phyloP scores from a whole-genome alignment of 2,888 invertebrate species.

The Xylophagus ater region DNA sequence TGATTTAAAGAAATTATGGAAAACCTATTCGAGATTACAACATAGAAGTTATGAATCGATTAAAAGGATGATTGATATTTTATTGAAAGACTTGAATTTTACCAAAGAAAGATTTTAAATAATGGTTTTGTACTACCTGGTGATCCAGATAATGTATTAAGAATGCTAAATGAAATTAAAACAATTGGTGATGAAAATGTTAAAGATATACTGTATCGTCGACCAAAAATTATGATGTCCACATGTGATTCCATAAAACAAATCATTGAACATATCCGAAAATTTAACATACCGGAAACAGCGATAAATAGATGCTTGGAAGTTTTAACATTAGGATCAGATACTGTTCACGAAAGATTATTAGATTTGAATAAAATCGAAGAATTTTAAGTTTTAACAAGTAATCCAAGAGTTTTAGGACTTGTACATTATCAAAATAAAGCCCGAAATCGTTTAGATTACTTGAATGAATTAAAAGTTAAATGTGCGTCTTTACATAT shows the following conservation, averaged over 20 bases:
- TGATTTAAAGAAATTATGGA: slow-evolving; percentile 33
- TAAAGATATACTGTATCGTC: slow-evolving; percentile 41
- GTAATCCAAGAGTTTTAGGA: slow-evolving; percentile 48
- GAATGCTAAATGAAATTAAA: slow-evolving; percentile 45
- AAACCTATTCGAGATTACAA: slow-evolving; percentile 30
- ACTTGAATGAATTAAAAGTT: slow-evolving; percentile 41
- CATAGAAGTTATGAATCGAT: slow-evolving; percentile 43
- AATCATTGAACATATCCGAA: slow-evolving; percentile 46
- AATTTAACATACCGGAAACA: slow-evolving; percentile 45
- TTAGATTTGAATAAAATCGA: slow-evolving; percentile 45
- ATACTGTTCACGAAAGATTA: slow-evolving; percentile 47
- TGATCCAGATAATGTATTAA: slow-evolving; percentile 47
- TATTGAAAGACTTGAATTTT: slow-evolving; percentile 47
- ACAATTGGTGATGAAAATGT: slow-evolving; percentile 47
- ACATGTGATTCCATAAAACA: slow-evolving; percentile 44
- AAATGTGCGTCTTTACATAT: slow-evolving; percentile 41
- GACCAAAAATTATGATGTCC: slow-evolving; percentile 54
- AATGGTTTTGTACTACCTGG: slow-evolving; percentile 49
- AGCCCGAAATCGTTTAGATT: slow-evolving; percentile 41
- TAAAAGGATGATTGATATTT: slow-evolving; percentile 44
- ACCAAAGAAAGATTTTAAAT: slow-evolving; percentile 42
- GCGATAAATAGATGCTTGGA: slow-evolving; percentile 44
- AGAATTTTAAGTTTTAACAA: slow-evolving; percentile 48
- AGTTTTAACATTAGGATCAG: slow-evolving; percentile 47
- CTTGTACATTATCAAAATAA: slow-evolving; percentile 42